Evolutionary conservation across 2,113 vertebrate genomes (phyloP), one percentile per base, ranked within the genome.

Genomic region (Lepus timidus): DNA sequence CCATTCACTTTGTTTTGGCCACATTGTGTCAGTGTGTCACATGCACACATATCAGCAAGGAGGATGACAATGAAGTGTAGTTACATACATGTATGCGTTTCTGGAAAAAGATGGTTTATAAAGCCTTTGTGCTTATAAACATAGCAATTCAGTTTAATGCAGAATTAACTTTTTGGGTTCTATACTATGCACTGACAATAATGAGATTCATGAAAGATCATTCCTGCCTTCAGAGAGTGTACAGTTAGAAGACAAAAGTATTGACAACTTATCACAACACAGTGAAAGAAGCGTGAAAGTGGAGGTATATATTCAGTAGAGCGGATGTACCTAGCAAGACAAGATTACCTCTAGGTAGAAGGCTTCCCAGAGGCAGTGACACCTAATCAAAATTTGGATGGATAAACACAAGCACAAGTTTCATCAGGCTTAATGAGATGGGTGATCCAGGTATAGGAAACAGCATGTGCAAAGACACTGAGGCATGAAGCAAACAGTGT

Each of bases 351-450:
- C n/a, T 27, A 39, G 29, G n/a, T 10, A 75, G 91, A 67, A 84
- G 49, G 71, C 61, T 89, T 83, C 89, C 74, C 23, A 89, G 82
- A 93, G 52, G 39, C 17, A 25, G 68, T 1, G 20, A 58, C 49
- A 81, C 55, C 87, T 76, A 33, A 93, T 94, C 95, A 80, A 84
- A 80, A n/a, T 85, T 58, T 89, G 92, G 55, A 55, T 71, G 76
- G 73, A 73, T 90, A 87, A 97, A 93, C 67, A 67, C 55, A 33
- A 80, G 68, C 51, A 51, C 68, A 65, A 23, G 82, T 94, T 79
- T 88, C 91, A 88, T 79, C 89, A 86, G 74, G 33, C 74, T 96
- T 93, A 83, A 96, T 90, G 80, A 95, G 84, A 87, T 68, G 91
- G 83, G 79, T 64, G 51, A 89, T 33, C 64, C 80, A 44, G 61